These are phyloP conservation scores for Epinephelus awoara DNA, from an alignment of 2,797 vertebrate genomes.

Conservation along the genomic window DNA sequence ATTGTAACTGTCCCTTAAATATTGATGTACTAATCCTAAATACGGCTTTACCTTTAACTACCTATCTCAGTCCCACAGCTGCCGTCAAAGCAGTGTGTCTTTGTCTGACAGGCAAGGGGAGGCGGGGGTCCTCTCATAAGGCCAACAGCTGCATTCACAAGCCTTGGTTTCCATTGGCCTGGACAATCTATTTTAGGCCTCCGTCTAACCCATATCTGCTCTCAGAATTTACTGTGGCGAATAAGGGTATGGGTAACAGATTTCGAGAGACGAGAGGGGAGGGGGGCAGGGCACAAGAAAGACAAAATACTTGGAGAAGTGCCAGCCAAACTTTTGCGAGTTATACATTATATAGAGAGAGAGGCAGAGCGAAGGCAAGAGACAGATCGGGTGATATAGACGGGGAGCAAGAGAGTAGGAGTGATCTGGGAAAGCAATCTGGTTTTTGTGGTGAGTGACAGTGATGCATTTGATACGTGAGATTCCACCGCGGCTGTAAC, in stretches of 20 bases:
- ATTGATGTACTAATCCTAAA: constrained; percentile 25
- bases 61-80: constrained; percentile 32
- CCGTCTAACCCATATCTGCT: constrained; percentile 66
- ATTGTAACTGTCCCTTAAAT: constrained; percentile 32
- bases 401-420: constrained; percentile 50
- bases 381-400: constrained; percentile 66
- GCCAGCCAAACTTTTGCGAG: constrained; percentile 62
- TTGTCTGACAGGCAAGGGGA: constrained; percentile 45
- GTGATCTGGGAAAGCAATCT: constrained; percentile 62
- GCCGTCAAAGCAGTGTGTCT: constrained; percentile 19
- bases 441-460: constrained; percentile 74
- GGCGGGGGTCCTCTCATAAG: constrained; percentile 61
- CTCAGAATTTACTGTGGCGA: constrained; percentile 66
- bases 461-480: constrained; percentile 78
- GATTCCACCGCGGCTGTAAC: constrained; percentile 68
- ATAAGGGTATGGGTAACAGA: constrained; percentile 71
- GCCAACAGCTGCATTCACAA: constrained; percentile 79
- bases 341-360: constrained; percentile 49
- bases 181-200: constrained; percentile 71
- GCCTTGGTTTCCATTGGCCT: constrained; percentile 52
- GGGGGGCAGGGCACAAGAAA: constrained; percentile 43
- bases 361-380: constrained; percentile 39
- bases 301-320: constrained; percentile 48
- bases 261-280: constrained; percentile 48
- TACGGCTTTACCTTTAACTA: constrained; percentile 27